Conservation (phyloP, 1,140 invertebrate genomes). For the Trachymyrmex cornetzi region DNA sequence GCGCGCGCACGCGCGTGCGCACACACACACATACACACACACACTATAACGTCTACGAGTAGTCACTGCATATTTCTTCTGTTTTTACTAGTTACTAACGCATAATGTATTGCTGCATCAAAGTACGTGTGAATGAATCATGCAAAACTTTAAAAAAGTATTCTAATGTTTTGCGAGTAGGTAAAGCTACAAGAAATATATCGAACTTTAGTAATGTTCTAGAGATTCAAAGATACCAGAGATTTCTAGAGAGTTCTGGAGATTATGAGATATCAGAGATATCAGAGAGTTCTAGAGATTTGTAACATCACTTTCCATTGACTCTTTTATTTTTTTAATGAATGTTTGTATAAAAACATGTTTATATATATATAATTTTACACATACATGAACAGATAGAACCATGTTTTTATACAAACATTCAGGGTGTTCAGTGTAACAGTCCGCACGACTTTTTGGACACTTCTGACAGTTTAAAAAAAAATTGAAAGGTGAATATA, state of each 20-base stretch:
- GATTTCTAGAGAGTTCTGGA: too few species aligned
- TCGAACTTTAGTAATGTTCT: not conserved
- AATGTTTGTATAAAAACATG: not conserved
- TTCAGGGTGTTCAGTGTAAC: too few species aligned
- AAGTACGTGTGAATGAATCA: constrained; percentile 10
- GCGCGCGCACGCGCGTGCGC: fast-evolving
- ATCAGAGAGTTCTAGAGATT: not conserved
- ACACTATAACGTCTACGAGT: not conserved
- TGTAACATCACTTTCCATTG: not conserved
- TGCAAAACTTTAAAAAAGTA: constrained; percentile 19
- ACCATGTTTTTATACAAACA: too few species aligned
- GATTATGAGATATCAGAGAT: too few species aligned
- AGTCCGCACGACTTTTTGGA: too few species aligned
- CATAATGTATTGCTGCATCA: constrained; percentile 28
- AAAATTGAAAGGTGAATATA: too few species aligned
- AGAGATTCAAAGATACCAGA: not conserved
- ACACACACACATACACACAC: too few species aligned
- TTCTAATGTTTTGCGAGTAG: not conserved
- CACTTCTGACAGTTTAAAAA: too few species aligned
- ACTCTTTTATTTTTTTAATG: not conserved
- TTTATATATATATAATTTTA: too few species aligned
- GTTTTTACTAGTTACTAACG: constrained; percentile 34
- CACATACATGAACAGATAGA: too few species aligned
- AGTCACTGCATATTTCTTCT: not conserved
- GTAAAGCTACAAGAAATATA: not conserved